A percentile compares a stretch with the other conserved stretches of the same genome.
phyloP scores from a whole-genome alignment of 2,888 invertebrate genomes.

The Eurytoma adleriae region DNA sequence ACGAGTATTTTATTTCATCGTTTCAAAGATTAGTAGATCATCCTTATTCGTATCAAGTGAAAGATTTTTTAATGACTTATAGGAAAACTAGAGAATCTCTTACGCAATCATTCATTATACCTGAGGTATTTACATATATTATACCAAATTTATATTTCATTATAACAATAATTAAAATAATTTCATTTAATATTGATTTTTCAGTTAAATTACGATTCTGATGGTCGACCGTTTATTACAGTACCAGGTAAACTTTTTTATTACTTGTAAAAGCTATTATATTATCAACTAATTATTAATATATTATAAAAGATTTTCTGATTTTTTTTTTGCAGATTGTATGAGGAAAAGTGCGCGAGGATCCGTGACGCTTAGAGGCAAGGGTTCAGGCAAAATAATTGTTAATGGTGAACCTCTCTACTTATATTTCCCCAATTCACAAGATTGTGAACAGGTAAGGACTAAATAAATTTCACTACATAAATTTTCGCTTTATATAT shows the following conservation, averaged over 20 bases:
- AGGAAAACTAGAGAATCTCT: conserved; percentile 81
- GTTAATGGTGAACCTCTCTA: conserved; percentile 82
- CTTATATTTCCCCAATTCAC: conserved; percentile 82
- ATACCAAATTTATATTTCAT: neutral
- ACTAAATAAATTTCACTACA: too few relatives aligned
- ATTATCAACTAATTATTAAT: neutral
- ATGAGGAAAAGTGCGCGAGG: conserved; percentile 85
- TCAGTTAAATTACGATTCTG: conserved; percentile 82
- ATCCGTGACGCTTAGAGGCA: conserved; percentile 86
- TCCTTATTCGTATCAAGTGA: conserved; percentile 83
- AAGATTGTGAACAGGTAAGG: conserved; percentile 87
- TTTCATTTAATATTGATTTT: conserved; percentile 61
- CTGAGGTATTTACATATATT: conserved; percentile 75
- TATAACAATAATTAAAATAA: conserved; percentile 21
- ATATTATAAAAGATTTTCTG: neutral
- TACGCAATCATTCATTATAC: conserved; percentile 80
- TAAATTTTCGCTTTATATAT: too few relatives aligned
- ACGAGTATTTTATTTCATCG: conserved; percentile 83
- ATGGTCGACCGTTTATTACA: conserved; percentile 83
- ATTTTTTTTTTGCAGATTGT: conserved; percentile 78
- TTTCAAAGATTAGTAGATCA: conserved; percentile 85
- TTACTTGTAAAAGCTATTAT: neutral
- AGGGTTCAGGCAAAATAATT: conserved; percentile 89
- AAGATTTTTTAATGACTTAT: conserved; percentile 86
- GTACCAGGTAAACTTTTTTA: conserved; percentile 59